These are phyloP conservation scores for Ephestia elutella DNA, from an alignment of 1,140 invertebrate genomes.

Conservation along the genomic window DNA sequence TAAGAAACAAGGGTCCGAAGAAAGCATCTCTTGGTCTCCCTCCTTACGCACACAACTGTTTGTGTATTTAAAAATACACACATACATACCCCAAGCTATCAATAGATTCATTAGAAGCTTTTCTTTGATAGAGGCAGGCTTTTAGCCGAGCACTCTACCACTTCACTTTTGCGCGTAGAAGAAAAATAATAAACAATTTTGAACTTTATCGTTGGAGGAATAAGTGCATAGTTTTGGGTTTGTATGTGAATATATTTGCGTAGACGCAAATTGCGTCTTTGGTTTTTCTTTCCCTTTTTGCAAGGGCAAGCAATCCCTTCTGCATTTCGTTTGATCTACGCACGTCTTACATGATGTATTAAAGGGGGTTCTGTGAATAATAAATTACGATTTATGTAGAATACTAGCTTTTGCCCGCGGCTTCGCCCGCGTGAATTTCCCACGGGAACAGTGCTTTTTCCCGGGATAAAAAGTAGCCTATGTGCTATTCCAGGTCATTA, in stretches of 20 bases:
- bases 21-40: constrained; percentile 68
- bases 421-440: too few relatives aligned
- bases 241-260: constrained; percentile 24
- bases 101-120: constrained; percentile 72
- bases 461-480: too few relatives aligned
- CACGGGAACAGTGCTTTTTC: too few relatives aligned
- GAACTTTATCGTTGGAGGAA: constrained; percentile 22
- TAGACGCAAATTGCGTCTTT: constrained; percentile 67
- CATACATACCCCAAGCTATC: constrained; percentile 57
- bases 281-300: constrained; percentile 56
- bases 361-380: constrained; percentile 22
- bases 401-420: too few relatives aligned
- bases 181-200: constrained; percentile 24
- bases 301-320: constrained; percentile 46
- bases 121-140: constrained; percentile 67
- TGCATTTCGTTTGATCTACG: constrained; percentile 51
- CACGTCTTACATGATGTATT: constrained; percentile 54
- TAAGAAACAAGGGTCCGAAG: constrained; percentile 68
- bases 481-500: too few relatives aligned
- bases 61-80: constrained; percentile 56
- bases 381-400: constrained; percentile 4
- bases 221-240: neutral
- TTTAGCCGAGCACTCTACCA: constrained; percentile 47
- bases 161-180: constrained; percentile 26
- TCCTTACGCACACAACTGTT: constrained; percentile 59